phyloP scores from a whole-genome alignment of 1,140 invertebrate genomes.

The Notospermus geniculatus region DNA sequence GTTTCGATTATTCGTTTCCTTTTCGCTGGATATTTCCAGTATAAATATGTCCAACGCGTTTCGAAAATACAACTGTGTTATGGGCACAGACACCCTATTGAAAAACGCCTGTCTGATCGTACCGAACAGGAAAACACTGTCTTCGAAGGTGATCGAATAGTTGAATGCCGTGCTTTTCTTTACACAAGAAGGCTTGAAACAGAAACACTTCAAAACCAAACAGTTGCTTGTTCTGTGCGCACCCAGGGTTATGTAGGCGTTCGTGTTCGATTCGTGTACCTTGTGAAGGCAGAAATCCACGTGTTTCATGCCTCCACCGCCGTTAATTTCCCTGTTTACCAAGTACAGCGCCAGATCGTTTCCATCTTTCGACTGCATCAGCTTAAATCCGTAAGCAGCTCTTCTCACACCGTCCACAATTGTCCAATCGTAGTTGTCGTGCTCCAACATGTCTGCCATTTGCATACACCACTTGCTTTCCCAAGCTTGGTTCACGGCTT shows the following conservation, averaged over 20 bases:
- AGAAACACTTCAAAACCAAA: slow-evolving; percentile 8
- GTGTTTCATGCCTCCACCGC: slow-evolving; percentile 8
- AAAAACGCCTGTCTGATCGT: slow-evolving; percentile 5
- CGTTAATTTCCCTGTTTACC: not conserved
- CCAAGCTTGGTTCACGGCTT: not conserved
- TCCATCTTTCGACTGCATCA: slow-evolving; percentile 11
- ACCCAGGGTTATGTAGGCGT: not conserved
- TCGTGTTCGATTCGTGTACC: slow-evolving; percentile 6
- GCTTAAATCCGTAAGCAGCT: slow-evolving; percentile 3
- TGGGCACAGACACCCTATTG: not conserved
- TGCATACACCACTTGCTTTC: slow-evolving; percentile 8
- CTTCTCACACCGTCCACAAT: slow-evolving; percentile 2
- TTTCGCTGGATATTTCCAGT: not conserved
- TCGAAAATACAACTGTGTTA: slow-evolving; percentile 9
- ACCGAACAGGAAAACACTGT: not conserved
- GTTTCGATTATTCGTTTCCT: slow-evolving; percentile 4
- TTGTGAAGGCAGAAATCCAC: slow-evolving; percentile 7
- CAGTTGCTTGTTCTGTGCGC: slow-evolving; percentile 9
- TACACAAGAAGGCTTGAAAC: slow-evolving; percentile 5
- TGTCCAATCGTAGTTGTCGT: slow-evolving; percentile 6
- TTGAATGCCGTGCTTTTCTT: slow-evolving; percentile 7
- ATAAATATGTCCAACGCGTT: slow-evolving; percentile 9
- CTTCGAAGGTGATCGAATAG: slow-evolving; percentile 8
- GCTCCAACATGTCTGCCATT: slow-evolving; percentile 5
- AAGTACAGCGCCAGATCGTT: slow-evolving; percentile 5